Evolutionary conservation across 2,888 invertebrate genomes (phyloP).

Genomic region (Dicyrtomina minuta): DNA sequence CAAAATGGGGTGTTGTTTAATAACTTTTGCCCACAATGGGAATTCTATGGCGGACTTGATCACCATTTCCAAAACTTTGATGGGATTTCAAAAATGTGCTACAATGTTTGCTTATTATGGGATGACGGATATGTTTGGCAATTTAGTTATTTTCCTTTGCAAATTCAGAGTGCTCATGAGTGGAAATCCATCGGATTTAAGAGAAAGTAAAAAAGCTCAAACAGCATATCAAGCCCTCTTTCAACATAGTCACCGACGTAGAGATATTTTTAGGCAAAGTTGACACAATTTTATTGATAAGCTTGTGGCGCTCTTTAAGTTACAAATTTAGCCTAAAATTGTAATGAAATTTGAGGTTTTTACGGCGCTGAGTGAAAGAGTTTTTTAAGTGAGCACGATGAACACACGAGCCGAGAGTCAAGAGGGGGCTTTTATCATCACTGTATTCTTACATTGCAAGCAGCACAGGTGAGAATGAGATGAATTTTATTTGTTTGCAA

Average conservation of each 20-base stretch:
- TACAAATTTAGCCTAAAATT: conserved; percentile 73
- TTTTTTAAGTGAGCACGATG: conserved; percentile 68
- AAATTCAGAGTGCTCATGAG: conserved; percentile 84
- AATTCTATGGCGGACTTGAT: too few species aligned
- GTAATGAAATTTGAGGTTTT: conserved; percentile 81
- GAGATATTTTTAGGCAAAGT: conserved; percentile 85
- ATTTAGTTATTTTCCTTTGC: conserved; percentile 85
- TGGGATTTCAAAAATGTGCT: conserved; percentile 66
- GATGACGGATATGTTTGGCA: conserved; percentile 85
- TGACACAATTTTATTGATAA: conserved; percentile 94
- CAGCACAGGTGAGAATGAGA: conserved; percentile 57
- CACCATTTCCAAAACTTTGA: conserved; percentile 41
- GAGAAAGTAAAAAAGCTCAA: conserved; percentile 70
- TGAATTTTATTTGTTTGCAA: not conserved
- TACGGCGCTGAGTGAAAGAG: conserved; percentile 79
- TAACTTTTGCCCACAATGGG: too few species aligned
- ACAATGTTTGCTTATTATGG: conserved; percentile 72
- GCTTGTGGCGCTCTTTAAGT: conserved; percentile 79
- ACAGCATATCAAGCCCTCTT: conserved; percentile 79
- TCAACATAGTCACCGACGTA: conserved; percentile 83
- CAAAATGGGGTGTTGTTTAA: too few species aligned
- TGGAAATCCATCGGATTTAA: conserved; percentile 27
- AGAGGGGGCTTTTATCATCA: conserved; percentile 83
- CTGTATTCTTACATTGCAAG: conserved; percentile 83
- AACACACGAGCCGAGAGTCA: conserved; percentile 62